Percentiles rank a stretch among this genome's conserved stretches.
phyloP scores from a whole-genome alignment of 2,113 vertebrate species.

The Prinia subflava region DNA sequence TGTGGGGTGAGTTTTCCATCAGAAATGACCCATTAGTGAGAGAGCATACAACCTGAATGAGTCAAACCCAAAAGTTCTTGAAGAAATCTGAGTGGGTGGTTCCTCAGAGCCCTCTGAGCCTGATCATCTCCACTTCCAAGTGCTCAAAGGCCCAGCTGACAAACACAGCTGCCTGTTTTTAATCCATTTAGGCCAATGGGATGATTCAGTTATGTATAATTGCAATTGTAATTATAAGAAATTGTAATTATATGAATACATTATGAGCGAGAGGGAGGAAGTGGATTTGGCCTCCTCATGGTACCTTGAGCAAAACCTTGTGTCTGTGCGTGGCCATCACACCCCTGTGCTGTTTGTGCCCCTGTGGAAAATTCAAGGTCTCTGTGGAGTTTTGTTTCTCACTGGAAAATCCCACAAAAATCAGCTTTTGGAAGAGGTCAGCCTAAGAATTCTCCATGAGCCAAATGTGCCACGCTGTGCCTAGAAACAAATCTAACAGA shows the following conservation, averaged over 20 bases:
- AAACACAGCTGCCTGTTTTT: not conserved
- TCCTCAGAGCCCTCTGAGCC: not conserved
- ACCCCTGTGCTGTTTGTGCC: not conserved
- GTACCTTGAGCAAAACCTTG: not conserved
- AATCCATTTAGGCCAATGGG: not conserved
- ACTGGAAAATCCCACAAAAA: not conserved
- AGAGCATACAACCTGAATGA: not conserved
- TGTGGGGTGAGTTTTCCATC: accelerated
- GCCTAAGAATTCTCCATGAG: not conserved
- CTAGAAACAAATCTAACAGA: not conserved
- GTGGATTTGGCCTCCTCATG: not conserved
- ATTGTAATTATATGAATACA: not conserved
- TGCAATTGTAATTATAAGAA: not conserved
- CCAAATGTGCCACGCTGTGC: not conserved
- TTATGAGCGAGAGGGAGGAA: not conserved
- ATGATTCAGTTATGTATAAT: not conserved
- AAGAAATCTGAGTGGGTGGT: not conserved
- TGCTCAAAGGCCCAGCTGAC: not conserved
- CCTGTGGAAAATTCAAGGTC: not conserved
- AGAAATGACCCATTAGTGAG: not conserved
- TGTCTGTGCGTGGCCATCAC: not conserved
- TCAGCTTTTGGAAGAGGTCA: not conserved
- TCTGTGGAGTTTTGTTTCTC: accelerated
- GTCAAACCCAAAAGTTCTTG: accelerated
- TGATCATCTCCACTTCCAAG: not conserved